Conservation (phyloP, 2,113 vertebrate genomes). For the Lepus europaeus region DNA sequence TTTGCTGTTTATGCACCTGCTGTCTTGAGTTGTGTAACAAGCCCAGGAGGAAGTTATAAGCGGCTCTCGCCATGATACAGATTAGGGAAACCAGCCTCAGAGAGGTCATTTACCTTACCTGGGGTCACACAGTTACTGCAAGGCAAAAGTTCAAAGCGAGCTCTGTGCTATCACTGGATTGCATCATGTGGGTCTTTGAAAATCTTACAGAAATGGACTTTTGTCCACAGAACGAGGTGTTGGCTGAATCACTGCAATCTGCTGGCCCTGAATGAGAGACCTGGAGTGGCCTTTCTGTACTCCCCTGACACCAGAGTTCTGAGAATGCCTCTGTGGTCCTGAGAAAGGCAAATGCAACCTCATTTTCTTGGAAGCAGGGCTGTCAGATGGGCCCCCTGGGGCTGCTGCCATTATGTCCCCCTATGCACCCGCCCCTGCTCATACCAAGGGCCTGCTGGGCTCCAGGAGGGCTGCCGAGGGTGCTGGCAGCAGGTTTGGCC, state of each 20-base stretch:
- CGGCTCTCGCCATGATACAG: background rate
- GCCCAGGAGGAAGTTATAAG: background rate
- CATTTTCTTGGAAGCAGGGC: slow-evolving; percentile 59
- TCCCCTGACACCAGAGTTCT: background rate
- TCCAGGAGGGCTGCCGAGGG: background rate
- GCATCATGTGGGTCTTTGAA: background rate
- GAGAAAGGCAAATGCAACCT: slow-evolving; percentile 42
- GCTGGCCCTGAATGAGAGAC: background rate
- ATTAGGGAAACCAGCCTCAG: background rate
- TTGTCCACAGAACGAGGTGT: accelerated
- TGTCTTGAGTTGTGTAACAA: background rate
- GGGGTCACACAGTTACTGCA: background rate
- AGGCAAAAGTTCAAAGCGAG: background rate
- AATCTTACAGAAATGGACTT: background rate
- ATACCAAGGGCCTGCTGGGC: background rate
- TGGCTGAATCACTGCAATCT: background rate
- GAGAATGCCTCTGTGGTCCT: slow-evolving; percentile 17
- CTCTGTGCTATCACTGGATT: background rate
- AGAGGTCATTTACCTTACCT: background rate
- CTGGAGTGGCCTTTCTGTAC: background rate
- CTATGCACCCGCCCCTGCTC: background rate
- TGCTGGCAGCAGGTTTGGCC: background rate
- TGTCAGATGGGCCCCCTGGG: background rate
- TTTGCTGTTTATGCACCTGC: background rate
- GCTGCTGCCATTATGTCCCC: background rate